Percentiles rank a stretch among this genome's conserved stretches.
Evolutionary conservation across 1,140 invertebrate species (phyloP).

Genomic region (Dinoponera quadriceps): DNA sequence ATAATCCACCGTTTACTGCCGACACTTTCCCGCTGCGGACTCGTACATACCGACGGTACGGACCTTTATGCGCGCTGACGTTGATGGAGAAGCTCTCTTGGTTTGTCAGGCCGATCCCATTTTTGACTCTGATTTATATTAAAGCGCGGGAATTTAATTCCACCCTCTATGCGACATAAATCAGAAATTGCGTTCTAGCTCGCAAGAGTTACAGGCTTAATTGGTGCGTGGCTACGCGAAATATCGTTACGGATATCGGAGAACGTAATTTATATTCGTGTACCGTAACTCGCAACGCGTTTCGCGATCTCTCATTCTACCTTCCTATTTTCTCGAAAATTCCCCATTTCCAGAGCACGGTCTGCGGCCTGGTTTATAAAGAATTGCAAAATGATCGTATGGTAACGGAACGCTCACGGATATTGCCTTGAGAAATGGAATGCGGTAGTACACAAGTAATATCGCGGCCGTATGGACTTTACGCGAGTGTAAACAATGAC

Average conservation of each 20-base stretch:
- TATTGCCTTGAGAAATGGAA: background rate
- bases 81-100: constrained; percentile 51
- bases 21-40: background rate
- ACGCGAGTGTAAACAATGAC: constrained; percentile 16
- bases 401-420: constrained; percentile 9
- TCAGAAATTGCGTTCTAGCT: constrained; percentile 35
- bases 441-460: background rate
- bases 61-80: constrained; percentile 27
- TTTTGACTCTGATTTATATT: constrained; percentile 59
- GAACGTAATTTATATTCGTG: constrained; percentile 42
- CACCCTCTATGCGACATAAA: constrained; percentile 33
- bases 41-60: constrained; percentile 28
- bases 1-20: constrained; percentile 27
- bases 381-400: constrained; percentile 13
- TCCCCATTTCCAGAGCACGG: background rate
- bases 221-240: constrained; percentile 2
- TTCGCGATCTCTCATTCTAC: constrained; percentile 6
- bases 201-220: constrained; percentile 41
- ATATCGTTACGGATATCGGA: constrained; percentile 38
- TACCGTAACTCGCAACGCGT: background rate
- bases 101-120: constrained; percentile 32
- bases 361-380: constrained; percentile 6
- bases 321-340: background rate
- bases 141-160: constrained; percentile 32
- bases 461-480: background rate